These are phyloP conservation scores for Andrena minutula DNA, from an alignment of 2,888 invertebrate genomes.

Conservation along the genomic window DNA sequence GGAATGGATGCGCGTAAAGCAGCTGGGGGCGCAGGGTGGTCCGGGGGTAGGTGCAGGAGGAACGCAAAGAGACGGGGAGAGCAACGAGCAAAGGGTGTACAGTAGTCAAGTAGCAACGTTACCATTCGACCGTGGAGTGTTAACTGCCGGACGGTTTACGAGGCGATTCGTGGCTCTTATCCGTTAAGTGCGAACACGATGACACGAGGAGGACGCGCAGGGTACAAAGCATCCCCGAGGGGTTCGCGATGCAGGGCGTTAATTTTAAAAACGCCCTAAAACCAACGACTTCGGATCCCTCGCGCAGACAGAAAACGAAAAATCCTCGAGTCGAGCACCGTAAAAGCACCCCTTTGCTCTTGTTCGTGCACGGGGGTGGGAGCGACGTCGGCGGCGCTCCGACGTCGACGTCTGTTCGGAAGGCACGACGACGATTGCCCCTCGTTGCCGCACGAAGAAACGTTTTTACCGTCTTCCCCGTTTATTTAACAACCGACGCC, in stretches of 20 bases:
- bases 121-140: conserved; percentile 65
- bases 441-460: no score
- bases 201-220: conserved; percentile 15
- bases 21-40: not conserved
- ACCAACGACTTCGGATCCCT: conserved; percentile 40
- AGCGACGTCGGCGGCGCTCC: not conserved
- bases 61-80: conserved; percentile 8
- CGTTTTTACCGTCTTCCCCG: no score
- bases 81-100: conserved; percentile 26
- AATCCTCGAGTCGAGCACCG: conserved; percentile 22
- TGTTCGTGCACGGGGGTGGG: no score
- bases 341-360: conserved; percentile 28
- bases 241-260: conserved; percentile 40
- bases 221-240: not conserved
- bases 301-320: conserved; percentile 64
- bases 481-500: not conserved
- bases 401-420: conserved; percentile 13
- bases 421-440: not conserved
- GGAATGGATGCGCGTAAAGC: conserved; percentile 21
- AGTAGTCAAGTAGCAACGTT: conserved; percentile 64
- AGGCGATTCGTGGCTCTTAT: conserved; percentile 59
- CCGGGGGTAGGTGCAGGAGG: not conserved
- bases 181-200: conserved; percentile 49
- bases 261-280: conserved; percentile 71
- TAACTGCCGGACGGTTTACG: conserved; percentile 69